Evolutionary conservation across 2,888 invertebrate species (phyloP), one percentile per base, ranked within the genome.

Genomic region (Margaritifera margaritifera): DNA sequence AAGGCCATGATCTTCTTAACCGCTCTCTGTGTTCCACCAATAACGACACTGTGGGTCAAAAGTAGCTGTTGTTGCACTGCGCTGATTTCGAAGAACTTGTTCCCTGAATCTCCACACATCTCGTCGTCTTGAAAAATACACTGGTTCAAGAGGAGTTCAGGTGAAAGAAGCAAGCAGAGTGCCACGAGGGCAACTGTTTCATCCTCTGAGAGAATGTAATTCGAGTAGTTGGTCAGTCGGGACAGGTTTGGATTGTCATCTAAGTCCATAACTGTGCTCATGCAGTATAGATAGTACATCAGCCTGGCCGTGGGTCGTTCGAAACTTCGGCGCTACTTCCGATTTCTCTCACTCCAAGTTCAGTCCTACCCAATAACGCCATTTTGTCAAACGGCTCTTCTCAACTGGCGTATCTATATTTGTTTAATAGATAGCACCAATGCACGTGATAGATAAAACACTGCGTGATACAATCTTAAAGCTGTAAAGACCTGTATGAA

Each of bases 81-180:
- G 51, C 70, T 72, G 15, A 75, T 19, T 60, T 75, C 72, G 25
- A 54, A 75, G 57, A 75, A 75, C 5, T 58, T 8, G 52, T 75
- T 75, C 4, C 8, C 51, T 4, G 54, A 64, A 56, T 68, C 61
- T 6, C 69, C 66, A 53, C 75, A 75, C 69, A 75, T 62, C 15
- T 25, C 60, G 11, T 61, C 72, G 60, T 72, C 68, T 70, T 73
- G 52, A 27, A 64, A 72, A 51, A 42, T 42, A 42, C 42, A 42
- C 15, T 42, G 2, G 42, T 42, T 42, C 42, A 42, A 4, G 15
- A 42, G 42, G 42, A 42, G 11, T 42, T 42, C 42, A 15, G 42
- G 42, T 1, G 42, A 42, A 15, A 15, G 15, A 15, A 42, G 15
- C 42, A 42, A 42, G 4, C 15, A 42, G 4, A 42, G 2, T 15